Evolutionary conservation across 2,797 vertebrate genomes (phyloP).

Genomic region (Miichthys miiuy): DNA sequence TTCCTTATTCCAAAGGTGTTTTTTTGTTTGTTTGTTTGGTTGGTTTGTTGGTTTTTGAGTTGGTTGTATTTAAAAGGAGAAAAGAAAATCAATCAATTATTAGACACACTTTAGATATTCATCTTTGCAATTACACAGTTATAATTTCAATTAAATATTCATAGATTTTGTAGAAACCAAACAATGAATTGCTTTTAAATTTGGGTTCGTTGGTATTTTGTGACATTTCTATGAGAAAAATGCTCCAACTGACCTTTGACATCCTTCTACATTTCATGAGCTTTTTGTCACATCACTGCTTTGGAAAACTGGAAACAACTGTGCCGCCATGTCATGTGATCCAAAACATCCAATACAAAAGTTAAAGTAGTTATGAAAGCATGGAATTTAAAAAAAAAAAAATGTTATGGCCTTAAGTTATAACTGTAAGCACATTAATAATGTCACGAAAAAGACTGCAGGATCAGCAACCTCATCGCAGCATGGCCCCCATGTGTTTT

Average conservation of each 20-base stretch:
- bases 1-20: background rate
- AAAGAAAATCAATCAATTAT: too few species aligned
- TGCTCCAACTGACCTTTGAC: background rate
- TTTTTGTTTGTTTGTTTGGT: background rate
- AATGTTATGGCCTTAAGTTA: background rate
- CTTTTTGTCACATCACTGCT: background rate
- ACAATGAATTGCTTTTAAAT: background rate
- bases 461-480: constrained; percentile 5
- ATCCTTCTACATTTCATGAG: background rate
- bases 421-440: constrained; percentile 4
- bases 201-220: background rate
- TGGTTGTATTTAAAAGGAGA: too few species aligned
- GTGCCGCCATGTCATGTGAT: background rate
- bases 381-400: background rate
- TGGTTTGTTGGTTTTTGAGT: too few species aligned
- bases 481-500: background rate
- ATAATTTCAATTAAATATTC: too few species aligned
- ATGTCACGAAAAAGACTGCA: constrained; percentile 6
- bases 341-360: background rate
- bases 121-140: background rate
- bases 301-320: background rate
- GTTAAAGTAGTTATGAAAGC: background rate
- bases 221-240: background rate
- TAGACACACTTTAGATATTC: background rate
- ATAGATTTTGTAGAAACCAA: background rate